A percentile compares a stretch with the other conserved stretches of the same genome.
Conservation (phyloP, 1,140 invertebrate genomes). For the Bathynomus jamesi region DNA sequence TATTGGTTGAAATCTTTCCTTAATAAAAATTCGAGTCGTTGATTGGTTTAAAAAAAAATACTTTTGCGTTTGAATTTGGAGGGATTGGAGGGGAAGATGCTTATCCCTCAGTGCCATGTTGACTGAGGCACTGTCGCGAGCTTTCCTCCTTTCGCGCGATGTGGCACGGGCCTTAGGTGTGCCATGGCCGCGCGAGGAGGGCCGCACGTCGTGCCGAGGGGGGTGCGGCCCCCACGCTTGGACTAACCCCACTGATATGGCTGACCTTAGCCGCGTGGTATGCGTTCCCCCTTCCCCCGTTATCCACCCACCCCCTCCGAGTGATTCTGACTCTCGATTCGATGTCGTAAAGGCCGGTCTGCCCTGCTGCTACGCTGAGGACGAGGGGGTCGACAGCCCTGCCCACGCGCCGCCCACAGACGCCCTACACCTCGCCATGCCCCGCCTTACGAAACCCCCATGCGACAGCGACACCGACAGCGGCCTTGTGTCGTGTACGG, state of each 20-base stretch:
- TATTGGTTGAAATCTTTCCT: too few relatives aligned
- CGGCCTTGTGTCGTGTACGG: slow-evolving; percentile 13
- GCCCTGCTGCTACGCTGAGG: background rate
- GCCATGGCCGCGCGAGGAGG: background rate
- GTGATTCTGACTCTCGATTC: background rate
- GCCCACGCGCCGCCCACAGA: background rate
- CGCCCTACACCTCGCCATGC: background rate
- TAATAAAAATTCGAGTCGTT: too few relatives aligned
- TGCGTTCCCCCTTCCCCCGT: slow-evolving; percentile 1
- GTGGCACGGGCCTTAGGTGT: background rate
- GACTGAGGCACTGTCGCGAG: background rate
- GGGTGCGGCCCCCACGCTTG: background rate
- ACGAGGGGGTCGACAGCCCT: background rate
- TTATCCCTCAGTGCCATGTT: background rate
- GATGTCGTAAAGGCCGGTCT: slow-evolving; percentile 9
- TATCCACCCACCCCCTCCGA: background rate
- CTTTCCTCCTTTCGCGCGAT: background rate
- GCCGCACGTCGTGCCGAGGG: background rate
- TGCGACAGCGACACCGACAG: slow-evolving; percentile 12
- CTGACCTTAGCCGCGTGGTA: slow-evolving; percentile 2
- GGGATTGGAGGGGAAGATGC: too few relatives aligned
- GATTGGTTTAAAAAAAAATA: too few relatives aligned
- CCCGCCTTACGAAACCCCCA: background rate
- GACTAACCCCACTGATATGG: slow-evolving; percentile 18
- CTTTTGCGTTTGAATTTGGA: too few relatives aligned